These are phyloP conservation scores for Drosophila yooni DNA, from an alignment of 2,888 invertebrate genomes.

Conservation along the genomic window DNA sequence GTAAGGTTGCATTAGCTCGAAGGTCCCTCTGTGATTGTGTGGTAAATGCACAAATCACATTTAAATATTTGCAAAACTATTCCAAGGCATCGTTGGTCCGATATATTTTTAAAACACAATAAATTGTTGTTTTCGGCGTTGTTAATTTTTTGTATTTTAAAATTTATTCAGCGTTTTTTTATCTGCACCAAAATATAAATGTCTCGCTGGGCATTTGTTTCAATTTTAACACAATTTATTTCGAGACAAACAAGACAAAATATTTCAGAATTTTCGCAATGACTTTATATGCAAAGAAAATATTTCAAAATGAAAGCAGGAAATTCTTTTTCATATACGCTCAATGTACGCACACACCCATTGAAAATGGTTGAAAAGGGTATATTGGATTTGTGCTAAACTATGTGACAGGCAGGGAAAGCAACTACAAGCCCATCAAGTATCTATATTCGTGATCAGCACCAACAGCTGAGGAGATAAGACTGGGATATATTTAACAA, in stretches of 20 bases:
- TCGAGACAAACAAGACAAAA: slow-evolving; percentile 28
- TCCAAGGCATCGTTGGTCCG: slow-evolving; percentile 2
- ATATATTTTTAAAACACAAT: slow-evolving; percentile 35
- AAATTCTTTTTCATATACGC: background rate
- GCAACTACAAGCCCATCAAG: background rate
- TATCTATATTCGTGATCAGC: background rate
- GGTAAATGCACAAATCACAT: slow-evolving; percentile 23
- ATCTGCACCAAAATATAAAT: slow-evolving; percentile 47
- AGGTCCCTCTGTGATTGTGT: slow-evolving; percentile 52
- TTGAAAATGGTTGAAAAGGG: background rate
- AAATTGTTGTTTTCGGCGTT: slow-evolving; percentile 56
- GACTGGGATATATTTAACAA: background rate
- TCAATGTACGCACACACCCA: background rate
- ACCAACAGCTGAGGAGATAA: background rate
- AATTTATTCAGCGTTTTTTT: slow-evolving; percentile 27
- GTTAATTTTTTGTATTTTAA: slow-evolving; percentile 36
- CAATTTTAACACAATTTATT: slow-evolving; percentile 48
- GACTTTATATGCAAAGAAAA: slow-evolving; percentile 6
- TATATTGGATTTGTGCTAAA: background rate
- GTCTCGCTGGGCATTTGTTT: slow-evolving; percentile 54
- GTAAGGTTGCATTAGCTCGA: slow-evolving; percentile 3
- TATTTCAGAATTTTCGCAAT: background rate
- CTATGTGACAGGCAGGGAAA: background rate
- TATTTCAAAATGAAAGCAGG: background rate
- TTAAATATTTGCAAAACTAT: slow-evolving; percentile 51